These are phyloP conservation scores for Piaya cayana DNA, from an alignment of 2,113 vertebrate species.

Conservation along the genomic window DNA sequence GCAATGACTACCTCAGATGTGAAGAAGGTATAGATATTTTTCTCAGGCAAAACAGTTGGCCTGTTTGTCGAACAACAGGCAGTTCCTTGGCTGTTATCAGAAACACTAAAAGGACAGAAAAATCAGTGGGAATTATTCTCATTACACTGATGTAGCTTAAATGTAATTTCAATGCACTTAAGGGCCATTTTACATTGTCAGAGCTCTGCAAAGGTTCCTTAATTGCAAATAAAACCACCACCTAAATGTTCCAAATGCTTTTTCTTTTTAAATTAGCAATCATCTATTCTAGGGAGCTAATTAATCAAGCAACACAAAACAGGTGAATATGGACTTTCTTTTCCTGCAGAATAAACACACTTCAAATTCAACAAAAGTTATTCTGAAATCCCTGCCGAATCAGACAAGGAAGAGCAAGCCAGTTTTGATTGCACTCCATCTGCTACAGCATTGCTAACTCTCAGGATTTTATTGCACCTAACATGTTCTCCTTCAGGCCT, in stretches of 20 bases:
- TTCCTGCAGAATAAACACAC: not conserved
- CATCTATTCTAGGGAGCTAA: not conserved
- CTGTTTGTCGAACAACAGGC: not conserved
- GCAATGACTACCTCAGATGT: not conserved
- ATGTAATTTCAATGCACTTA: not conserved
- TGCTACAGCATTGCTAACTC: not conserved
- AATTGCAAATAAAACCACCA: not conserved
- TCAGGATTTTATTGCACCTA: not conserved
- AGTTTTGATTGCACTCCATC: not conserved
- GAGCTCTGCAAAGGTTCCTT: not conserved
- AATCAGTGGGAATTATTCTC: not conserved
- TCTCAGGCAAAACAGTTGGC: not conserved
- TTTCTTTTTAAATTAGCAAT: not conserved
- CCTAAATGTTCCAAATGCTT: not conserved
- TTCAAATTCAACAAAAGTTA: not conserved
- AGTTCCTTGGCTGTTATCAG: not conserved
- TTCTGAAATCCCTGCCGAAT: not conserved
- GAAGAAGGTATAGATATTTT: not conserved
- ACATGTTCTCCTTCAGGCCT: not conserved
- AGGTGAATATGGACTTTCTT: not conserved
- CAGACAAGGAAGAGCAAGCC: not conserved
- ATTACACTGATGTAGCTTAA: not conserved
- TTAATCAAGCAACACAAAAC: not conserved
- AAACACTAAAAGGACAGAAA: not conserved
- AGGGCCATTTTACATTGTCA: not conserved